Percentiles rank a stretch among this genome's conserved stretches.
phyloP scores from a whole-genome alignment of 2,888 invertebrate genomes.

The Cataglyphis livida region DNA sequence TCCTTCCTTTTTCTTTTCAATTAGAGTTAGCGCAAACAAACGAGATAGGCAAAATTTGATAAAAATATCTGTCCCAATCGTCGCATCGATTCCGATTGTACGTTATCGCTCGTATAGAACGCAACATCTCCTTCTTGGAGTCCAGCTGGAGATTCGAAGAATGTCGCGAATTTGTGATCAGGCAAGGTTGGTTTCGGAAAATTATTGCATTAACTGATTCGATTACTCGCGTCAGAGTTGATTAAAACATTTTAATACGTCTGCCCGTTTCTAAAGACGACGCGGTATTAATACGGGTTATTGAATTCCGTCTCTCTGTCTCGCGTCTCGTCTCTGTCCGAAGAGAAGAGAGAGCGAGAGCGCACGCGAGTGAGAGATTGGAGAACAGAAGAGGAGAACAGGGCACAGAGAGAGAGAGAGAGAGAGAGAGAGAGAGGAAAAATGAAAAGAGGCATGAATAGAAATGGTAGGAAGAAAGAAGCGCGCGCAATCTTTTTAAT shows the following conservation, averaged over 20 bases:
- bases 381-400: background rate
- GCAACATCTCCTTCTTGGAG: too few species aligned
- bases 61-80: background rate
- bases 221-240: background rate
- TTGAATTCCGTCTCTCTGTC: conserved; percentile 40
- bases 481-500: conserved; percentile 86
- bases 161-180: too few species aligned
- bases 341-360: conserved; percentile 29
- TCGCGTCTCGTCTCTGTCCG: background rate
- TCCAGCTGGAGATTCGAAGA: too few species aligned
- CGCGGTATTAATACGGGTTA: conserved; percentile 45
- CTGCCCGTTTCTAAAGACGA: conserved; percentile 31
- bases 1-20: background rate
- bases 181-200: background rate
- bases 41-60: background rate
- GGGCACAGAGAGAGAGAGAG: conserved; percentile 17
- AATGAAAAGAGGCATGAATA: conserved; percentile 53
- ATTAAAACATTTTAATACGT: conserved; percentile 45
- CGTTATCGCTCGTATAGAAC: background rate
- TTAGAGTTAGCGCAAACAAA: background rate
- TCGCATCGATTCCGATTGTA: background rate
- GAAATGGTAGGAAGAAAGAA: conserved; percentile 56
- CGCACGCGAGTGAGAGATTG: background rate
- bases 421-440: conserved; percentile 27
- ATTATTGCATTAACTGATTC: background rate